Evolutionary conservation across 2,113 vertebrate genomes (phyloP).

Genomic region (Hemibagrus wyckioides): DNA sequence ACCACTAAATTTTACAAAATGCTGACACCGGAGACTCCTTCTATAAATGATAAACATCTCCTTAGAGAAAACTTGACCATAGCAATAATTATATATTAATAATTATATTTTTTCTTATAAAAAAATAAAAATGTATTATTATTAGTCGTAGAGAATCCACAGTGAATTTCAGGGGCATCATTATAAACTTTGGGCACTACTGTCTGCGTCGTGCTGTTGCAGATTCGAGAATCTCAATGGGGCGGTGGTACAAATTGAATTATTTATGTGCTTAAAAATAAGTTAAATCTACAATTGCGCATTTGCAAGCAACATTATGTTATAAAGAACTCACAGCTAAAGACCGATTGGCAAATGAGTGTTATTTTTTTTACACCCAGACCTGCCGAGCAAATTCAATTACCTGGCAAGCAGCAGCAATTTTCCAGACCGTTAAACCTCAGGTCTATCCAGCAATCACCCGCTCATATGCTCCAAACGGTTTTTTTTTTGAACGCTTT

Average conservation of each 20-base stretch:
- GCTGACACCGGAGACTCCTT: background rate
- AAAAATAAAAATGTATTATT: background rate
- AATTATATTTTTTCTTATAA: no score
- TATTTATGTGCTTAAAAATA: background rate
- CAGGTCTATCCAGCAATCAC: background rate
- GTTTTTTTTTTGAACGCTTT: background rate
- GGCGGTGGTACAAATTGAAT: background rate
- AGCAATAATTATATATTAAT: background rate
- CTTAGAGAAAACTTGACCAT: background rate
- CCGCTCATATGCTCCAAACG: background rate
- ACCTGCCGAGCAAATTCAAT: background rate
- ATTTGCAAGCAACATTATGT: background rate
- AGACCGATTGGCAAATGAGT: background rate
- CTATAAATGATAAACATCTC: background rate
- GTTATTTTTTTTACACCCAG: background rate
- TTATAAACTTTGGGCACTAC: background rate
- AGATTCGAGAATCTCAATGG: background rate
- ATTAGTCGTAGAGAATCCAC: background rate
- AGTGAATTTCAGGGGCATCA: background rate
- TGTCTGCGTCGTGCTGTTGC: no score
- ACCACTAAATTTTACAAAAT: background rate
- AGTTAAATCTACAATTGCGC: background rate
- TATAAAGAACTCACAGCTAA: background rate
- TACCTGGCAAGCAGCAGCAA: background rate
- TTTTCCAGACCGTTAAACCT: background rate